phyloP scores from a whole-genome alignment of 2,888 invertebrate species.

The Petrophora chlorosata region DNA sequence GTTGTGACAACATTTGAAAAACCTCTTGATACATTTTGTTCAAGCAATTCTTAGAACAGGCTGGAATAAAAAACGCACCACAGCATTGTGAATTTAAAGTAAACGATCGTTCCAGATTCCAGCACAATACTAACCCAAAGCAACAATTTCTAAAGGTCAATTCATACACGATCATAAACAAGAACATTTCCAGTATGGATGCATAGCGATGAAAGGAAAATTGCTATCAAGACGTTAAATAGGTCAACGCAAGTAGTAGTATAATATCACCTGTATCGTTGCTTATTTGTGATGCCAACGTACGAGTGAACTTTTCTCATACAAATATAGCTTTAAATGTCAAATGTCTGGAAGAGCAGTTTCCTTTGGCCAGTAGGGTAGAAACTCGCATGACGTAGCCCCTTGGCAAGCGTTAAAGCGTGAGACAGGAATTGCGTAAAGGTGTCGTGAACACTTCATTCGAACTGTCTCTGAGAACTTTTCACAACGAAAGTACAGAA shows the following conservation, averaged over 20 bases:
- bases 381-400: conserved; percentile 65
- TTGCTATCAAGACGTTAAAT: conserved; percentile 44
- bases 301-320: conserved; percentile 30
- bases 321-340: conserved; percentile 62
- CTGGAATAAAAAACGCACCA: neutral
- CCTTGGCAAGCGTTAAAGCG: conserved; percentile 72
- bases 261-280: conserved; percentile 48
- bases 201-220: conserved; percentile 28
- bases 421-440: conserved; percentile 80
- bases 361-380: conserved; percentile 58
- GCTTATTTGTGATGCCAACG: conserved; percentile 32
- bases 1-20: conserved; percentile 6
- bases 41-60: too few relatives aligned
- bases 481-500: conserved; percentile 71
- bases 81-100: neutral
- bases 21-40: too few relatives aligned
- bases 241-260: conserved; percentile 57
- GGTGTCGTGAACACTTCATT: conserved; percentile 75
- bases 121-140: conserved; percentile 5
- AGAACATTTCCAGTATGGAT: conserved; percentile 12
- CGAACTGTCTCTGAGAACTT: conserved; percentile 65
- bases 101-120: neutral
- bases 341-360: conserved; percentile 55
- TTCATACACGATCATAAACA: conserved; percentile 15
- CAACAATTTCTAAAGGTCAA: conserved; percentile 3